Base-by-base conservation (phyloP, 2,888 invertebrate species). In the Phymatocera aterrima region DNA sequence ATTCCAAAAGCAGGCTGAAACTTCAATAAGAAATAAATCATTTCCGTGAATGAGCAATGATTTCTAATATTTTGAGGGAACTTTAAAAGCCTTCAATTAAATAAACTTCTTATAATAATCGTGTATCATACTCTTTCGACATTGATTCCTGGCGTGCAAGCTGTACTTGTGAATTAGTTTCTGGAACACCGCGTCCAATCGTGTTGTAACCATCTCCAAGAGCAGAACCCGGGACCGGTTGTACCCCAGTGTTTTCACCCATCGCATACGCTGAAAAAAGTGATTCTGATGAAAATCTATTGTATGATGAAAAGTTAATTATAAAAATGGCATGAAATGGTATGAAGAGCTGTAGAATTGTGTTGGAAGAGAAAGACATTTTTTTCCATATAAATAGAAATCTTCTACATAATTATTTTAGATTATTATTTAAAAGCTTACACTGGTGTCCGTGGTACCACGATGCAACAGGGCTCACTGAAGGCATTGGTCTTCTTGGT, bases 1-100 rank as follows among this genome's bases (percentile, higher is more conserved):
- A 93, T 86, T 94, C 94, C 21, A 92, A 91, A 43, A 93, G 89
- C 68, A 93, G 87, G 79, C 91, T 91, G 81, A 40, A 88, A 87
- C 46, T 75, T 80, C 21, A 65, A 51, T 2, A 21, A 54, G 18
- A 57, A 28, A 57, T 28, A 28, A 28, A 15, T 12, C 15, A 78
- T 68, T 54, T 75, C 0, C 34, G 57, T 74, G 43, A 46, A 65
- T 57, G 28, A 64, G 31, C 60, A 46, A 57, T 28, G 8, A 40
- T 57, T 28, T 57, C 28, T 10, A 51, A 65, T 54, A 46, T 80
- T 15, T 57, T 12, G 12, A 15, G 12, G 8, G 40, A 40, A 40
- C 8, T 40, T 8, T 5, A 74, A n/a, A 72, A 60, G 37, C 24
- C n/a, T n/a, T 79, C 60, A 77, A 65, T 68, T n/a, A n/a, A 34